Base-by-base conservation (phyloP, 2,113 vertebrate genomes). In the Todiramphus chloris region DNA sequence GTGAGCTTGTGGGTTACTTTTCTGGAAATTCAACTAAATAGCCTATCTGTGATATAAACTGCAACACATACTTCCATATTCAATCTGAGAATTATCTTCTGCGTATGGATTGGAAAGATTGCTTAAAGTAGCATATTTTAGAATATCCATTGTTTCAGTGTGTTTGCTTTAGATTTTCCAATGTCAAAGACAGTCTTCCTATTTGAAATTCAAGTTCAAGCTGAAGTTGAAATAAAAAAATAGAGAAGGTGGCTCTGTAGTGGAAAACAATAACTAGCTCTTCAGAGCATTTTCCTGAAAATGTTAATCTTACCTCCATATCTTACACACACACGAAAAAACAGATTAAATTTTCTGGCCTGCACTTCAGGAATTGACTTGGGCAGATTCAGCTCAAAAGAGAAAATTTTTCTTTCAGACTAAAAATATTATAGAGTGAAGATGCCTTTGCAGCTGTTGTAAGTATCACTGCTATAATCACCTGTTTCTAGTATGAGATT, bases 261-360 rank as follows among this genome's bases (percentile, higher is more conserved):
- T 62, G 13, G 43, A 83, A 94, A 96, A 56, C 60, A 94, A 12
- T 60, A 80, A 83, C 83, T 90, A 87, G 16, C 35, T 87, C 44
- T 91, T 93, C 37, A 43, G 59, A 95, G 18, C 50, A 72, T 88
- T 88, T 96, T 80, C 72, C 56, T 94, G 88, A 82, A 58, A 85
- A 77, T 92, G 46, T 76, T 93, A 41, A 82, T 90, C 30, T 56
- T 82, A 21, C 37, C n/a, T 76, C 6, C 17, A 11, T 80, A 16
- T 83, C 3, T 1, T 59, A 33, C 28, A 55, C 46, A 41, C 21
- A 58, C 20, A 33, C 30, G 46, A 37, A 41, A 37, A 41, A 56
- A 27, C 13, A 2, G 17, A 48, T 78, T 67, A 28, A 59, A 20
- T 56, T 51, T n/a, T 60, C 90, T 85, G 60, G 46, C 43, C 17